Base-by-base conservation (phyloP, 1,140 invertebrate genomes). In the Diabrotica virgifera region DNA sequence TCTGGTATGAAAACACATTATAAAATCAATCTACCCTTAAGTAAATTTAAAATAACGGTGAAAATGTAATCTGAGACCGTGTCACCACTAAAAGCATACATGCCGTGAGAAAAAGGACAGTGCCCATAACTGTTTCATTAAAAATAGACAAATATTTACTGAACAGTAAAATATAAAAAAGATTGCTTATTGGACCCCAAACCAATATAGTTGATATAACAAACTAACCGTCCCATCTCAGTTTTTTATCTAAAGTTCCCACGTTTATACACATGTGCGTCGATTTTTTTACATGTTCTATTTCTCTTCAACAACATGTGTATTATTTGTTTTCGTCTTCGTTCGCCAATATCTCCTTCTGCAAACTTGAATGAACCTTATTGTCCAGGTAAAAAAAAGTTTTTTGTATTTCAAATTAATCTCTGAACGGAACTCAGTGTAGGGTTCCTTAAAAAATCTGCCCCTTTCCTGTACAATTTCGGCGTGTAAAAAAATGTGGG, bases 371-470 rank as follows among this genome's bases (percentile, higher is more conserved):
- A 68, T 74, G 74, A 72, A 72, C 72, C 68, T 66, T 70, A 69
- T 76, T 76, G 71, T 76, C 74, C 74, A 72, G 69, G 71, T 74
- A 75, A 59, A 74, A 72, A 72, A 72, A 71, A 56, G 40, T 46
- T 64, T 68, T 71, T 74, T 74, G 73, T 73, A 53, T 72, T 68
- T 73, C 69, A 65, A 71, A 74, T 76, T 76, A 74, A 74, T 76
- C 74, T 72, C 70, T 65, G 73, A 76, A 74, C 74, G 74, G 74
- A 76, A 76, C 74, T 73, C 64, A 63, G 74, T 70, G 69, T 76
- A 76, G 73, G 73, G 72, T 76, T 76, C 71, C 73, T 73, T 71
- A 70, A 75, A 75, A 76, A 75, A 76, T 76, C 75, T 76, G 75
- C 75, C 75, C 75, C 75, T 74, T 76, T 76, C 73, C 73, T 72